Conservation (phyloP, 2,113 vertebrate species). For the Oncorhynchus clarkii region DNA sequence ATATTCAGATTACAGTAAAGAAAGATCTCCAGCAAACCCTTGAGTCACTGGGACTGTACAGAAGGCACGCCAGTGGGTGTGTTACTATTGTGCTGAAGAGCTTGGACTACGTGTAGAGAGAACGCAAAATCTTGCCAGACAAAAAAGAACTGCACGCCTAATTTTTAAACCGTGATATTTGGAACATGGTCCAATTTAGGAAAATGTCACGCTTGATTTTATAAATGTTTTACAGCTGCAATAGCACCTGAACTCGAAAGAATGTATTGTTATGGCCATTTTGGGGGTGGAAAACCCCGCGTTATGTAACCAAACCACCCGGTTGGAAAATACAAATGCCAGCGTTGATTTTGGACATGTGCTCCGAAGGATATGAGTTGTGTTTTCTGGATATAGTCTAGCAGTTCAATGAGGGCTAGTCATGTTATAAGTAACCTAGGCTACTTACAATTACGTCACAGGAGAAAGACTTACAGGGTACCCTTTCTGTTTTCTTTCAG, state of each 20-base stretch:
- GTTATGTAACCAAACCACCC: slow-evolving; percentile 37
- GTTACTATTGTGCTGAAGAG: slow-evolving; percentile 5
- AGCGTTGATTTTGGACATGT: background rate
- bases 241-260: too few species aligned
- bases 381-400: too few species aligned
- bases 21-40: too few species aligned
- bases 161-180: slow-evolving; percentile 20
- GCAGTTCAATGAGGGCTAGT: too few species aligned
- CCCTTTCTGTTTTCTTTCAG: slow-evolving; percentile 58
- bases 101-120: slow-evolving; percentile 58
- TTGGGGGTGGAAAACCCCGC: slow-evolving; percentile 35
- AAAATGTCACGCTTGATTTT: too few species aligned
- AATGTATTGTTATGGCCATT: background rate
- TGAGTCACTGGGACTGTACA: background rate
- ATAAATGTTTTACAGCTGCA: too few species aligned
- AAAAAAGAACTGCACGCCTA: slow-evolving; percentile 29
- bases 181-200: background rate
- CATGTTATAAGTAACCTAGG: too few species aligned
- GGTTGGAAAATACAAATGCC: slow-evolving; percentile 1
- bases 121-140: slow-evolving; percentile 17
- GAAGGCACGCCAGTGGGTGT: background rate
- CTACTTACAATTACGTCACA: background rate
- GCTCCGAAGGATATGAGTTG: too few species aligned
- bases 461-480: background rate
- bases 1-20: too few species aligned